Percentiles rank a stretch among this genome's conserved stretches.
These are phyloP conservation scores for Papilio machaon DNA, from an alignment of 1,140 invertebrate genomes.

Conservation along the genomic window DNA sequence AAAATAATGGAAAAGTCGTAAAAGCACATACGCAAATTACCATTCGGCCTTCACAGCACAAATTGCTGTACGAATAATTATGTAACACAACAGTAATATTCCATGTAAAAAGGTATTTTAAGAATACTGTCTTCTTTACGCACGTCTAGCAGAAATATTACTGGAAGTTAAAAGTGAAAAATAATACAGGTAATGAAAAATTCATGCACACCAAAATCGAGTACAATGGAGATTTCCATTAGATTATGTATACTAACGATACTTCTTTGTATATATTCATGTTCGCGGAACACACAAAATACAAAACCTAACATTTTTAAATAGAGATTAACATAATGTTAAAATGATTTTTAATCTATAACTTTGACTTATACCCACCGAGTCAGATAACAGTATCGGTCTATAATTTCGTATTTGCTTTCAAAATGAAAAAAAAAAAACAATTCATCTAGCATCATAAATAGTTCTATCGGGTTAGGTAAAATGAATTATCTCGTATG, in stretches of 20 bases:
- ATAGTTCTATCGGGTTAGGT: neutral
- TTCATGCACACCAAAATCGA: neutral
- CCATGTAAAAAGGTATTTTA: conserved; percentile 6
- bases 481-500: conserved; percentile 1
- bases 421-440: neutral
- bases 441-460: neutral
- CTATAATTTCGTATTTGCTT: neutral
- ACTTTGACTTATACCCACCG: no score
- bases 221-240: neutral
- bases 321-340: neutral
- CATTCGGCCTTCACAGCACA: neutral
- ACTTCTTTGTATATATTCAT: neutral
- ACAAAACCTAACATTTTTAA: neutral
- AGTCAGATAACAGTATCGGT: no score
- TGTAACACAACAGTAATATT: neutral
- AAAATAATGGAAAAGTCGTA: neutral
- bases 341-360: no score
- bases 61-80: neutral
- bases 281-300: neutral
- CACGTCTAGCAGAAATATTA: neutral
- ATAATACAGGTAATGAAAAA: neutral
- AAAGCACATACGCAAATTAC: conserved; percentile 12
- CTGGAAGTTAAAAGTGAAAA: neutral
- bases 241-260: neutral
- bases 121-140: neutral